Evolutionary conservation across 2,888 invertebrate species (phyloP), one percentile per base, ranked within the genome.

Genomic region (Lasioglossum leucozonium): DNA sequence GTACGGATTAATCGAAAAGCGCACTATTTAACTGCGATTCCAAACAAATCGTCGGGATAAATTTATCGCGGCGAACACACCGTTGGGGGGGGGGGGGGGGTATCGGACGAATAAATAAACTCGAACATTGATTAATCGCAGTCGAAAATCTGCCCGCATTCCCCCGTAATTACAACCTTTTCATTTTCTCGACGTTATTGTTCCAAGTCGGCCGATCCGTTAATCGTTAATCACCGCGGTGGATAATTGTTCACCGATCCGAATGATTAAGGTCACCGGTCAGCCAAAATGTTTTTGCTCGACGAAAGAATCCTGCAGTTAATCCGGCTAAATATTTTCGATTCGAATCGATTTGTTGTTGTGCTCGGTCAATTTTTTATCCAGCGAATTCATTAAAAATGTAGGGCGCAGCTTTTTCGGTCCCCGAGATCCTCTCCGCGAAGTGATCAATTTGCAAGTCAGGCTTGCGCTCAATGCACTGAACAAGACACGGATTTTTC

Each of bases 81-180:
- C 55, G 11, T 13, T 0, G 10, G 42, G 13, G 1, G 40, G 8
- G 10, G 40, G 40, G 40, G 10, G 40, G 40, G 47, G 6, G 22
- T 10, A 26, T 44, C 13, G 18, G 34, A 22, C 51, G 22, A 58
- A 69, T 82, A 83, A 76, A 81, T 76, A 65, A 81, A 83, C 47
- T 42, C 42, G 44, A 40, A 26, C 51, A 26, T 40, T 82, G 71
- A 84, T 84, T 82, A 82, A 77, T 84, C 74, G 72, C 73, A 65
- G 71, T 47, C 71, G 71, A 81, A 82, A 82, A 81, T 81, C 71
- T 75, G 81, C 67, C 11, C 58, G 62, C 69, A 30, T 51, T 22
- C 37, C 81, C 81, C 40, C 72, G 79, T 79, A 79, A 81, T 81
- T 81, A 16, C 81, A 40, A 79, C 72, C 81, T 81, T 81, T 65